These are phyloP conservation scores for Lucilia cuprina DNA, from an alignment of 1,140 invertebrate species.

Conservation along the genomic window DNA sequence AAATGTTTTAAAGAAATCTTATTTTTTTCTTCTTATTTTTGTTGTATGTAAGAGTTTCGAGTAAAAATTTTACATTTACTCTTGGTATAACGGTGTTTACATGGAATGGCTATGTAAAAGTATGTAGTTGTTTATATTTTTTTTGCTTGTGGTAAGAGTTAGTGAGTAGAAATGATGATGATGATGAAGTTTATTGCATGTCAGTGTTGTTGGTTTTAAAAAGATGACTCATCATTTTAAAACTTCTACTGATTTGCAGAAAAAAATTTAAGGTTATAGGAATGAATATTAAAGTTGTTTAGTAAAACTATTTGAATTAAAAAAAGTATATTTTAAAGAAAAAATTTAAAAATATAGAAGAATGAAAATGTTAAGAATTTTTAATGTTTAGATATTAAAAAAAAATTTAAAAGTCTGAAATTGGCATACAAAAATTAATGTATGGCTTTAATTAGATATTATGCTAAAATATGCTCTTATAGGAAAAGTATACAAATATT, in stretches of 20 bases:
- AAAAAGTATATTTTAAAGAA: too few species aligned
- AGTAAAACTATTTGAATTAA: too few species aligned
- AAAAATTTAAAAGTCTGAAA: too few species aligned
- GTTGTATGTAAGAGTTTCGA: not conserved
- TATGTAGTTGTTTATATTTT: not conserved
- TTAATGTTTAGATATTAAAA: too few species aligned
- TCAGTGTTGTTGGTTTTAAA: not conserved
- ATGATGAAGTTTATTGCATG: conserved; percentile 1
- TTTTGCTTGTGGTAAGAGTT: not conserved
- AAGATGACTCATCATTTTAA: not conserved
- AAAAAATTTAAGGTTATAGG: not conserved
- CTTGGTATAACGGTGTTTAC: not conserved
- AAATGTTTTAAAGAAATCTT: not conserved
- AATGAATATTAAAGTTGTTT: too few species aligned
- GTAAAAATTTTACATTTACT: not conserved
- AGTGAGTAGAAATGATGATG: not conserved
- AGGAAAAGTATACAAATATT: too few species aligned
- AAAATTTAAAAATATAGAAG: too few species aligned
- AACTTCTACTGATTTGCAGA: not conserved
- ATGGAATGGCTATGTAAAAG: not conserved
- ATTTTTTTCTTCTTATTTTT: not conserved
- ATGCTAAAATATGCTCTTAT: too few species aligned
- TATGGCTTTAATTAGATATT: too few species aligned
- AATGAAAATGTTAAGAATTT: too few species aligned
- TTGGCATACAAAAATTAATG: too few species aligned